Base-by-base conservation (phyloP, 2,888 invertebrate species). In the Cosmia pyralina region DNA sequence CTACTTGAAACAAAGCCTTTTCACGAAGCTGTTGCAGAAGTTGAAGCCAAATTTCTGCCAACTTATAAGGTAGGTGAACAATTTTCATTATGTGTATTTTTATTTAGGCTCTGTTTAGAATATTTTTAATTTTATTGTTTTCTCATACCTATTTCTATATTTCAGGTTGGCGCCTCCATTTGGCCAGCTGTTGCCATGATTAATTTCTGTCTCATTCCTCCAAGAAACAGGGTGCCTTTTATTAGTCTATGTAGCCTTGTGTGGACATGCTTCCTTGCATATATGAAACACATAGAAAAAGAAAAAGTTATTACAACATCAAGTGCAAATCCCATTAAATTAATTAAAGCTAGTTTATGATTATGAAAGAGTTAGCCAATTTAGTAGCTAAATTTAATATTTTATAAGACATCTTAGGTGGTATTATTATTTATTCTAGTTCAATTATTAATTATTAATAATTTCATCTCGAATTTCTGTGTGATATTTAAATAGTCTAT, bases 231-330 rank as follows among this genome's bases (percentile, higher is more conserved):
- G 81, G 98, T 98, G 8, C 97, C 97, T 44, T 98, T 98, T 88
- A 98, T 98, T 41, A 98, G 98, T 88, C 90, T 97, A 50, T 98
- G 98, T 90, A 98, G 98, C 91, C 96, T 98, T 67, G 91, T 98
- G 81, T 98, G 98, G 98, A 98, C 98, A 7, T 97, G 97, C 85
- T 98, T 98, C 90, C 94, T 98, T 71, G 98, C 98, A 0, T 98
- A 98, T 86, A 98, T 98, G 98, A 98, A 98, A 92, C 97, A 98
- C 82, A 87, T 94, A 75, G 95, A 96, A 70, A 93, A 93, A 86
- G 93, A 94, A 79, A 83, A 91, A 65, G 84, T 94, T 22, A 73
- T 88, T 70, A 77, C 74, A 66, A 90, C 87, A 84, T n/a, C 85
- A 69, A 83, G 79, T 69, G 81, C 85, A 73, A 89, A 79, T 81